A percentile compares a stretch with the other conserved stretches of the same genome.
Conservation (phyloP, 2,888 invertebrate species). For the Lasioglossum zephyrum region DNA sequence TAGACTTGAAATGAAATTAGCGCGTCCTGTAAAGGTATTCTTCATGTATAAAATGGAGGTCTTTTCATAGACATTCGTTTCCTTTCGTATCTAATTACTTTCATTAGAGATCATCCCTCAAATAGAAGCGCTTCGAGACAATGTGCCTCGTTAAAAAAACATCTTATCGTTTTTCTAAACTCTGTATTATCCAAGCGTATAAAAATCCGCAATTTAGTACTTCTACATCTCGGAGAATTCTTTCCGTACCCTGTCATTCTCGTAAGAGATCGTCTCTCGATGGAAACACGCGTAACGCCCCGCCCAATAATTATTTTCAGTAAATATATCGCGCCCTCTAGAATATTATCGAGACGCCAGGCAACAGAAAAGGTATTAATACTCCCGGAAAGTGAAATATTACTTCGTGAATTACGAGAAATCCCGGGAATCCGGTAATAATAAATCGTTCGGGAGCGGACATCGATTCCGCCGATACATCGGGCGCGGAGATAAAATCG, state of each 20-base stretch:
- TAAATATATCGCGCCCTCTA: neutral
- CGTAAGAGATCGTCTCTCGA: neutral
- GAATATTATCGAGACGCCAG: conserved; percentile 25
- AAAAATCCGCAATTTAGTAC: neutral
- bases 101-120: neutral
- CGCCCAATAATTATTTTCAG: neutral
- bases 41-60: too few relatives aligned
- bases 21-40: neutral
- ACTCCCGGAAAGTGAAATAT: conserved; percentile 26
- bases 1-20: neutral
- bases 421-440: conserved; percentile 27
- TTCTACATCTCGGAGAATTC: neutral
- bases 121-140: too few relatives aligned
- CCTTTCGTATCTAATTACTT: neutral
- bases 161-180: too few relatives aligned
- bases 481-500: conserved; percentile 26
- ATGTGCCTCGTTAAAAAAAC: too few relatives aligned
- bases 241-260: neutral
- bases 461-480: conserved; percentile 29
- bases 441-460: conserved; percentile 8
- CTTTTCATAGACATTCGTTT: neutral
- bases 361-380: conserved; percentile 15
- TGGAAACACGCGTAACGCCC: neutral
- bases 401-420: conserved; percentile 35
- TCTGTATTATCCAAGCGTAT: neutral